These are phyloP conservation scores for Hippasteria phrygiana DNA, from an alignment of 53 echinoderm and acorn worm genomes.

Conservation along the genomic window DNA sequence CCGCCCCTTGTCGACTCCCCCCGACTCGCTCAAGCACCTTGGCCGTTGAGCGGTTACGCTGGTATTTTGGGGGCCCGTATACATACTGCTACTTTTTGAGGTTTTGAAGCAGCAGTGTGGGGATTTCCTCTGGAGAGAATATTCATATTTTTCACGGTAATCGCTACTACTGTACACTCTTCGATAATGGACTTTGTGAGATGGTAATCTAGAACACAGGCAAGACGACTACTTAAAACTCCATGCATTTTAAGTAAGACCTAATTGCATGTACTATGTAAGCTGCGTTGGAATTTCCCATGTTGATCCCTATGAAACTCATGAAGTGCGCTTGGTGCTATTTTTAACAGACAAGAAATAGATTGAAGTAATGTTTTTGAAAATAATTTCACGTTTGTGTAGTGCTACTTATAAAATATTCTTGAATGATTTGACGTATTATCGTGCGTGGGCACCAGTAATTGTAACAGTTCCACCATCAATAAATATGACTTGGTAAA, in stretches of 20 bases:
- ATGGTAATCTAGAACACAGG: no score
- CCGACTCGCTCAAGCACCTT: conserved; percentile 44
- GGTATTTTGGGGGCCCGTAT: conserved; percentile 23
- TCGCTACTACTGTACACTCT: no score
- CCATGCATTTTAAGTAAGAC: no score
- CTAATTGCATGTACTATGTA: neutral
- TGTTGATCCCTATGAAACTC: no score
- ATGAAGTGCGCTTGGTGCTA: neutral
- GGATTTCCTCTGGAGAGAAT: neutral
- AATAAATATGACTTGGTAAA: no score
- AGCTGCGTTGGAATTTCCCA: neutral
- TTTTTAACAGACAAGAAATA: neutral
- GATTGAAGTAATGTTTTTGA: neutral
- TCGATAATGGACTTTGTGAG: no score
- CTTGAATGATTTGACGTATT: neutral
- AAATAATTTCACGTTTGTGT: neutral
- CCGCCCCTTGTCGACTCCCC: conserved; percentile 26
- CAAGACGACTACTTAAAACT: no score
- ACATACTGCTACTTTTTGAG: neutral
- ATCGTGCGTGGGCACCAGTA: no score
- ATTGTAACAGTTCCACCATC: no score
- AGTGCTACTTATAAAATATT: neutral
- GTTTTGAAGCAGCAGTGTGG: neutral
- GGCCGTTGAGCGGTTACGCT: conserved; percentile 17
- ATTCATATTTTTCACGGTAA: neutral